Evolutionary conservation across 2,797 vertebrate genomes (phyloP).

Genomic region (Takifugu rubripes): DNA sequence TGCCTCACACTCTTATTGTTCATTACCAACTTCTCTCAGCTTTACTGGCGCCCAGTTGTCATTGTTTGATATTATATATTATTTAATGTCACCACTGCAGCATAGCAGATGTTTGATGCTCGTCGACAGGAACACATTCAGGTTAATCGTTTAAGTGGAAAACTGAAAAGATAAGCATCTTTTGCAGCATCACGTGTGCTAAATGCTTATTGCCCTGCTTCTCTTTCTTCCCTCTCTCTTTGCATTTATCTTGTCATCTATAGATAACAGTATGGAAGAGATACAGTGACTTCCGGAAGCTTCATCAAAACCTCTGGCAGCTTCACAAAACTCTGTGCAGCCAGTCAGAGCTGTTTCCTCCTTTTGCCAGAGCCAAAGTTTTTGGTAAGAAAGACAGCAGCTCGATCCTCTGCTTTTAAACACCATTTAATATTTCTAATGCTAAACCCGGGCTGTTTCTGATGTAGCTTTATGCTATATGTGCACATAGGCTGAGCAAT

Average conservation of each 20-base stretch:
- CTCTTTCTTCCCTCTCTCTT: background rate
- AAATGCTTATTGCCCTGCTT: background rate
- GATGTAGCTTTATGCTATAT: too few relatives aligned
- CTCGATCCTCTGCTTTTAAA: background rate
- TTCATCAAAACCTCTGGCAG: conserved; percentile 94
- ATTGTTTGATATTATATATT: too few relatives aligned
- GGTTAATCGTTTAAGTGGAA: background rate
- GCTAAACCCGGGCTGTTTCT: too few relatives aligned
- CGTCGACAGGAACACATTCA: too few relatives aligned
- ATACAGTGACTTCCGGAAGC: conserved; percentile 97
- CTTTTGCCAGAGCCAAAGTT: conserved; percentile 95
- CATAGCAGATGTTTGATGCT: too few relatives aligned
- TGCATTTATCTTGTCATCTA: conserved; percentile 1
- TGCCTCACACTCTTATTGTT: conserved; percentile 1
- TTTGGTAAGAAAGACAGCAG: conserved; percentile 85
- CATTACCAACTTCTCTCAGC: conserved; percentile 4
- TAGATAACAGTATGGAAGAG: conserved; percentile 98
- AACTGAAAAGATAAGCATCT: background rate
- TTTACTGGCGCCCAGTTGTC: too few relatives aligned
- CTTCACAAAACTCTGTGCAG: conserved; percentile 90
- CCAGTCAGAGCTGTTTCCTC: conserved; percentile 94
- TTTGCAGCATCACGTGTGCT: background rate
- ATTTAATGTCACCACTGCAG: too few relatives aligned
- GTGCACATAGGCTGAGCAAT: too few relatives aligned
- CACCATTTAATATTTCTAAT: background rate